A percentile compares a stretch with the other conserved stretches of the same genome.
phyloP scores from a whole-genome alignment of 2,888 invertebrate genomes.

The Cheilosia variabilis region DNA sequence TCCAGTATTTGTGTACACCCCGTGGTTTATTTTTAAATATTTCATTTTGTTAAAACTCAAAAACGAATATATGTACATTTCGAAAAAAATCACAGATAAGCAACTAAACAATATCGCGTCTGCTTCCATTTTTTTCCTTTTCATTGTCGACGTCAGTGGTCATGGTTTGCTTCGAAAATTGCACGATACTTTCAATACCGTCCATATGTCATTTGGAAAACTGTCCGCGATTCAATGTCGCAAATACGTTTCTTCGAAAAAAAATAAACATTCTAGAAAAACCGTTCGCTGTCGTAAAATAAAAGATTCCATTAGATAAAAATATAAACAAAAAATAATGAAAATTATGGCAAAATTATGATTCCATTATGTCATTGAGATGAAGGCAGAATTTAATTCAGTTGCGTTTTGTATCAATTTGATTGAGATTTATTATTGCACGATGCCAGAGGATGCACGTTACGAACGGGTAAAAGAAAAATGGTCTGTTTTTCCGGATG shows the following conservation, averaged over 20 bases:
- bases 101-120: not conserved
- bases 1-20: not conserved
- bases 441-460: constrained; percentile 1
- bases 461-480: not conserved
- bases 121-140: not conserved
- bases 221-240: constrained; percentile 5
- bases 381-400: constrained; percentile 48
- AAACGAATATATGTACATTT: not conserved
- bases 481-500: not conserved
- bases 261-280: constrained; percentile 16
- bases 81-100: not conserved
- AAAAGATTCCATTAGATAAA: constrained; percentile 35
- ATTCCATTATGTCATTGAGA: constrained; percentile 50
- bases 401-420: constrained; percentile 7
- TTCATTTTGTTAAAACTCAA: not conserved
- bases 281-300: constrained; percentile 1
- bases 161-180: constrained; percentile 5
- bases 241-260: not conserved
- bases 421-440: constrained; percentile 3
- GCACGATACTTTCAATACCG: not conserved
- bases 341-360: constrained; percentile 47
- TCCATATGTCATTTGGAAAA: not conserved
- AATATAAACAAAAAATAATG: constrained; percentile 23
- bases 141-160: not conserved
- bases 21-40: not conserved